phyloP scores from a whole-genome alignment of 2,888 invertebrate species.

The Netelia melanura region DNA sequence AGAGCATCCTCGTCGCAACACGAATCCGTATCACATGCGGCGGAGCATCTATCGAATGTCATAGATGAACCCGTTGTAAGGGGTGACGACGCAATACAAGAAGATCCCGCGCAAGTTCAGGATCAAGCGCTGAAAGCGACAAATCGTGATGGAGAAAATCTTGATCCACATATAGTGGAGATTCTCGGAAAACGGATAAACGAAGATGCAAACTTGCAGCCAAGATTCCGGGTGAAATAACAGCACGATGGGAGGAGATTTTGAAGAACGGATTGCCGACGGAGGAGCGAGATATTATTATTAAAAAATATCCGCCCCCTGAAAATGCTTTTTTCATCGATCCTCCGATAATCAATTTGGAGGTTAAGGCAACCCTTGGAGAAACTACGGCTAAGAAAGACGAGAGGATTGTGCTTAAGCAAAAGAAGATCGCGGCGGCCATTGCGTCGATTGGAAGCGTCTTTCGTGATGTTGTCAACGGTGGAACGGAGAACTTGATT shows the following conservation, averaged over 20 bases:
- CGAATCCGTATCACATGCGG: background rate
- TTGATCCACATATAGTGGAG: constrained; percentile 18
- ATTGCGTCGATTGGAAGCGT: too few species aligned
- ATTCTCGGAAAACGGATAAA: too few species aligned
- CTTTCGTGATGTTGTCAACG: too few species aligned
- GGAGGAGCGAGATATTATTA: too few species aligned
- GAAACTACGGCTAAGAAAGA: constrained; percentile 36
- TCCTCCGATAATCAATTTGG: background rate
- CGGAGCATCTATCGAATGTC: background rate
- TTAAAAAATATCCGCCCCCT: too few species aligned
- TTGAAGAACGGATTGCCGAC: too few species aligned
- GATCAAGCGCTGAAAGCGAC: background rate
- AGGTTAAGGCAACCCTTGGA: constrained; percentile 33
- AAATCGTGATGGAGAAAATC: background rate
- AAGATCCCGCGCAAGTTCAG: background rate
- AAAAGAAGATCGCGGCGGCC: background rate
- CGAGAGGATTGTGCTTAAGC: constrained; percentile 34
- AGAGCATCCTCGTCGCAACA: background rate
- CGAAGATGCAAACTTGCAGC: too few species aligned
- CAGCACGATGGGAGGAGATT: too few species aligned
- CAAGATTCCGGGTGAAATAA: too few species aligned
- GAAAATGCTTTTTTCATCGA: too few species aligned
- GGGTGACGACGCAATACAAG: background rate
- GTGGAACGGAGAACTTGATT: too few species aligned
- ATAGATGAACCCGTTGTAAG: background rate